Evolutionary conservation across 2,888 invertebrate species (phyloP).

Genomic region (Scrobipalpa atriplicella): DNA sequence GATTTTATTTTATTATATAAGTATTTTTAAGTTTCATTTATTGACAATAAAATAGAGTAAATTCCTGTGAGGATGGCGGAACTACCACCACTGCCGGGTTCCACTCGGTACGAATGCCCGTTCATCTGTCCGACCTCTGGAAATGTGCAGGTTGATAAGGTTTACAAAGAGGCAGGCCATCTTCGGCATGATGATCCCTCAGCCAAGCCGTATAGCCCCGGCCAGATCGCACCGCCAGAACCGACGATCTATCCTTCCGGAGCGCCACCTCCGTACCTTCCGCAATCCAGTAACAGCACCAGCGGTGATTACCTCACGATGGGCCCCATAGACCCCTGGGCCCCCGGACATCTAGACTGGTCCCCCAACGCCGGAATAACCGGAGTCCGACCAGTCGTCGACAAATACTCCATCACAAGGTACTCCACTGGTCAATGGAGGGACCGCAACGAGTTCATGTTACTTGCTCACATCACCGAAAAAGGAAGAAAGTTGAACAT

Average conservation of each 20-base stretch:
- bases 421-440: constrained; percentile 90
- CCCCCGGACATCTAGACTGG: constrained; percentile 89
- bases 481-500: constrained; percentile 58
- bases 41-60: constrained; percentile 35
- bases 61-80: constrained; percentile 55
- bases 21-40: constrained; percentile 8
- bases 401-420: constrained; percentile 89
- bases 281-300: constrained; percentile 68
- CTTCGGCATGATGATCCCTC: constrained; percentile 31
- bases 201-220: constrained; percentile 58
- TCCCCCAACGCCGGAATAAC: constrained; percentile 88
- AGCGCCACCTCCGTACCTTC: constrained; percentile 69
- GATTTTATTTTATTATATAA: neutral
- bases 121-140: constrained; percentile 55
- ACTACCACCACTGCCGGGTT: constrained; percentile 25
- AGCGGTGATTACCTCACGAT: constrained; percentile 72
- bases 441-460: constrained; percentile 77
- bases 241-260: constrained; percentile 58
- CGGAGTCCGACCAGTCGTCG: constrained; percentile 89
- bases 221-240: constrained; percentile 59
- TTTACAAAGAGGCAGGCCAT: constrained; percentile 46
- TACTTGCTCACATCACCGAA: constrained; percentile 64
- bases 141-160: neutral
- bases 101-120: constrained; percentile 54
- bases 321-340: constrained; percentile 86